phyloP scores from a whole-genome alignment of 2,113 vertebrate species.

The Anser cygnoides region DNA sequence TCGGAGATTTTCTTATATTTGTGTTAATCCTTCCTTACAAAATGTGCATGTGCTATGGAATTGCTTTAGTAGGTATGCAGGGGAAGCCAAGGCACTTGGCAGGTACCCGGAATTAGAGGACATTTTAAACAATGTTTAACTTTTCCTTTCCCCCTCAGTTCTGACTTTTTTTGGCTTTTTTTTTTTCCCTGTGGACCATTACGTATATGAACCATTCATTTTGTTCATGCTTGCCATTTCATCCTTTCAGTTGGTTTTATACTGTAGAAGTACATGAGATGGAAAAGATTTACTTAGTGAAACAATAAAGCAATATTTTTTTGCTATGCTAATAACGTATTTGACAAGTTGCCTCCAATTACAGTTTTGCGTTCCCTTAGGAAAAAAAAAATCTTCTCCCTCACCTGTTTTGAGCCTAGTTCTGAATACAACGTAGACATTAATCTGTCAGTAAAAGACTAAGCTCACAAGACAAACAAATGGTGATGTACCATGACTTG shows the following conservation, averaged over 20 bases:
- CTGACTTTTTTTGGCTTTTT: background rate
- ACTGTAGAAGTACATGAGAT: background rate
- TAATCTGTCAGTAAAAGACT: background rate
- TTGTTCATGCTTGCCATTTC: too few species aligned
- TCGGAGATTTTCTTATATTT: background rate
- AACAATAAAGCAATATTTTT: background rate
- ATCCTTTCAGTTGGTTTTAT: background rate
- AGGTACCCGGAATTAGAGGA: background rate
- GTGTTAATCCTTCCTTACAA: background rate
- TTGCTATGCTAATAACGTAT: background rate
- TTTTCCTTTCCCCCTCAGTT: background rate
- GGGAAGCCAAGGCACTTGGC: background rate
- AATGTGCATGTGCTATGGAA: background rate
- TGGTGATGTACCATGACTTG: background rate
- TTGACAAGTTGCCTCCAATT: background rate
- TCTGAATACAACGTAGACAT: background rate
- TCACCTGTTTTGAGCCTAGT: background rate
- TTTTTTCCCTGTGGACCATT: background rate
- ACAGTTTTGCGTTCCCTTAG: background rate
- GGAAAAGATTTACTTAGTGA: background rate
- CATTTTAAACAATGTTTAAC: background rate
- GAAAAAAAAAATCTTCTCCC: background rate
- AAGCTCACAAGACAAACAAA: background rate
- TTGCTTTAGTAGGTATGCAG: background rate
- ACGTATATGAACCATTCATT: fast-evolving